These are phyloP conservation scores for Mystacornis crossleyi DNA, from an alignment of 2,113 vertebrate species.

Conservation along the genomic window DNA sequence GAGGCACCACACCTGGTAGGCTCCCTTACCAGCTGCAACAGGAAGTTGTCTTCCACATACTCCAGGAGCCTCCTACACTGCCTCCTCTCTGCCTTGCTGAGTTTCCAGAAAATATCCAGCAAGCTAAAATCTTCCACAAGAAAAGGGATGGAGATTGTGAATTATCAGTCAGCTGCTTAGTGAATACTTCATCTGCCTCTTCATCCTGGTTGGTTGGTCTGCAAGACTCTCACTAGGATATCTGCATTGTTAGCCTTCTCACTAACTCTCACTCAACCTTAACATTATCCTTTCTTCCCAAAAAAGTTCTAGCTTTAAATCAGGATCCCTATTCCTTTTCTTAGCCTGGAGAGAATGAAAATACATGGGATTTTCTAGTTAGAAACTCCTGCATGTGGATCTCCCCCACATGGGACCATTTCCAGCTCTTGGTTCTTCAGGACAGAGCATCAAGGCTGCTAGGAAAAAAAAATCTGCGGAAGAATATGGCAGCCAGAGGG, in stretches of 20 bases:
- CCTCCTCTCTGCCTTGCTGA: neutral
- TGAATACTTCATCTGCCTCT: neutral
- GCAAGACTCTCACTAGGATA: neutral
- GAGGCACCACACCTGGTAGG: too few relatives aligned
- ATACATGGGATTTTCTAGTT: neutral
- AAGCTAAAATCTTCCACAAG: neutral
- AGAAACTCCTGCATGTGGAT: rapidly evolving
- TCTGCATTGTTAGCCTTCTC: neutral
- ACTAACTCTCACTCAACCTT: neutral
- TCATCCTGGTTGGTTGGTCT: neutral
- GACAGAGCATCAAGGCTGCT: neutral
- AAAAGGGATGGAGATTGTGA: neutral
- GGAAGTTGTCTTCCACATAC: neutral
- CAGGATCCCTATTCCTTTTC: neutral
- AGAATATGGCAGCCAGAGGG: neutral
- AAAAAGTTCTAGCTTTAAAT: neutral
- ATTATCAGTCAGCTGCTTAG: neutral
- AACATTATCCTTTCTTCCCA: neutral
- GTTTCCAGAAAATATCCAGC: neutral
- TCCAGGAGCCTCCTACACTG: neutral
- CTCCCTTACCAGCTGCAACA: neutral
- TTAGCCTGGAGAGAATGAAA: neutral
- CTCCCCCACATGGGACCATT: rapidly evolving
- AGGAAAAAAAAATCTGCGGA: rapidly evolving
- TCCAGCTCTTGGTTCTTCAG: neutral